These are phyloP conservation scores for Orius laevigatus DNA, from an alignment of 1,140 invertebrate genomes.

Conservation along the genomic window DNA sequence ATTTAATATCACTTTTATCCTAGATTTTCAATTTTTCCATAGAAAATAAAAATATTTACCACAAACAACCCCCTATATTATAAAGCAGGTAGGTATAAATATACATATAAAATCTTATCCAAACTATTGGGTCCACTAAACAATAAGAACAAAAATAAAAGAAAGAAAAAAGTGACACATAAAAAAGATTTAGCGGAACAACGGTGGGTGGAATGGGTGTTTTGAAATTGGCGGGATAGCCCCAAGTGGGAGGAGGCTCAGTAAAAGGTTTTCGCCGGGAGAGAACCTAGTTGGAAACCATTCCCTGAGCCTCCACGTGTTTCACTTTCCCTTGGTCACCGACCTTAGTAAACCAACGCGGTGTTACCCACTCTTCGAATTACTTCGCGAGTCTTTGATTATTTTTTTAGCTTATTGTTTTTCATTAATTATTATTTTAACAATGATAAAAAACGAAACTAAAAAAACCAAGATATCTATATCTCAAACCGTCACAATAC, in stretches of 20 bases:
- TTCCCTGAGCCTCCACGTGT: slow-evolving; percentile 4
- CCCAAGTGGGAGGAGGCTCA: neutral
- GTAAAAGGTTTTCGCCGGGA: neutral
- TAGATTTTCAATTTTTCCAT: neutral
- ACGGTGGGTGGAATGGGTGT: neutral
- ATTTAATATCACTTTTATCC: neutral
- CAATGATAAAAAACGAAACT: neutral
- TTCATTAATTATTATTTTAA: neutral
- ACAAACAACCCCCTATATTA: neutral
- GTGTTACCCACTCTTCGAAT: neutral
- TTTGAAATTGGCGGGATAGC: neutral
- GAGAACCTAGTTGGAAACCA: slow-evolving; percentile 4
- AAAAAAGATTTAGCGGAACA: neutral
- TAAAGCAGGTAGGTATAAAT: too few species aligned
- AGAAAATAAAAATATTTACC: neutral
- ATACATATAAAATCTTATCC: too few species aligned
- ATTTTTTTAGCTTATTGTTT: neutral
- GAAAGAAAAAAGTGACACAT: too few species aligned
- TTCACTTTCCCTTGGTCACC: slow-evolving; percentile 1
- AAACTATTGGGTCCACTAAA: too few species aligned
- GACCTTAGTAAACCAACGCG: slow-evolving; percentile 2
- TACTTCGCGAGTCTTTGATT: neutral
- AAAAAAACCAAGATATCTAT: neutral
- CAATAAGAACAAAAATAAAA: too few species aligned
- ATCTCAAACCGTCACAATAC: neutral